phyloP scores from a whole-genome alignment of 2,113 vertebrate genomes.

The Paramormyrops kingsleyae region DNA sequence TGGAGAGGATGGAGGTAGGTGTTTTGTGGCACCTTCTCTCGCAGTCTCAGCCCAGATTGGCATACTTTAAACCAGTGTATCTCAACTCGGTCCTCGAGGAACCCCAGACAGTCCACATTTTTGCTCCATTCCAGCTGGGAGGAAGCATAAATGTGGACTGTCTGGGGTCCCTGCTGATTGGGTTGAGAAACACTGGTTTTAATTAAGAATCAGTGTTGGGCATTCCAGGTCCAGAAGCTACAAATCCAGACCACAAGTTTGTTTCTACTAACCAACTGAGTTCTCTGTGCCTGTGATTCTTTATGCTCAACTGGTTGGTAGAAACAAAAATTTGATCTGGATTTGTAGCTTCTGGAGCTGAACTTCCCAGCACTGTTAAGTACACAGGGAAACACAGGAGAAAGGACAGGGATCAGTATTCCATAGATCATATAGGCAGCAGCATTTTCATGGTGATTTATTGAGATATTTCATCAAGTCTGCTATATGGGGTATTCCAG shows the following conservation, averaged over 20 bases:
- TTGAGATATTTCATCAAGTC: not conserved
- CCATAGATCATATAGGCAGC: not conserved
- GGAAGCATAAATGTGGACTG: not conserved
- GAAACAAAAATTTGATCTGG: no score
- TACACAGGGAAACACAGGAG: not conserved
- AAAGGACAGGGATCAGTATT: not conserved
- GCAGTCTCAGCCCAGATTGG: not conserved
- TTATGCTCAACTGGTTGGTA: no score
- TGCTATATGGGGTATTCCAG: not conserved
- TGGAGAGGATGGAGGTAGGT: conserved; percentile 91
- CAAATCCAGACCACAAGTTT: no score
- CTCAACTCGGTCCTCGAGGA: not conserved
- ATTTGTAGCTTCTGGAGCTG: no score
- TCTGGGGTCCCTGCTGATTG: not conserved
- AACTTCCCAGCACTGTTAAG: no score
- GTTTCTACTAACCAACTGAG: no score
- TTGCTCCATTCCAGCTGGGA: not conserved
- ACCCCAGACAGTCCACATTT: not conserved
- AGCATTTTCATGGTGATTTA: not conserved
- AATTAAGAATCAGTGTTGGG: not conserved
- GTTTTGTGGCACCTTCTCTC: not conserved
- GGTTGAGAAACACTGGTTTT: not conserved
- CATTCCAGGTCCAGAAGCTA: no score
- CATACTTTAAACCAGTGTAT: not conserved
- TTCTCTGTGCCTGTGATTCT: no score